These are phyloP conservation scores for Rhinolophus sinicus DNA, from an alignment of 2,113 vertebrate species.

Conservation along the genomic window DNA sequence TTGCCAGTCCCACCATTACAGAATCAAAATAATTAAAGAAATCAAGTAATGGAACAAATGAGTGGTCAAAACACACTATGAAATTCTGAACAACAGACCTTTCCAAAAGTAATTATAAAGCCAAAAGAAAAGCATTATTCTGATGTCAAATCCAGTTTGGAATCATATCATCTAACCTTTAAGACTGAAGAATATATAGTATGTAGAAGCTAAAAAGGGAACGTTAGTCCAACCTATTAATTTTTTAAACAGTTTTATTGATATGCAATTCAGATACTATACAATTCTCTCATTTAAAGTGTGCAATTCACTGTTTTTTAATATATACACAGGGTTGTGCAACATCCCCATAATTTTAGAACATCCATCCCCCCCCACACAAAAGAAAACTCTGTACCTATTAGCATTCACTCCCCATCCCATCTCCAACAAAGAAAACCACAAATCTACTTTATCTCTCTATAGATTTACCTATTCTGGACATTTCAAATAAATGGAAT, in stretches of 20 bases:
- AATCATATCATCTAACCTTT: neutral
- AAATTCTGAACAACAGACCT: neutral
- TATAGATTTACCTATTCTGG: neutral
- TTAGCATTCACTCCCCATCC: neutral
- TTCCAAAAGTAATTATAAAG: slow-evolving; percentile 8
- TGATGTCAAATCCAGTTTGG: neutral
- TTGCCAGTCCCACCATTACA: neutral
- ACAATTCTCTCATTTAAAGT: neutral
- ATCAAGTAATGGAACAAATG: neutral
- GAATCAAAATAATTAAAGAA: slow-evolving; percentile 47
- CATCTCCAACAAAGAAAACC: neutral
- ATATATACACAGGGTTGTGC: neutral
- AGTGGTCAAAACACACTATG: neutral
- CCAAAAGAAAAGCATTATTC: neutral
- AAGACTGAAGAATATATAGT: neutral
- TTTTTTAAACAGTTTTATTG: neutral
- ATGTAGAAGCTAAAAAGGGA: neutral
- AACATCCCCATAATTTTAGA: neutral
- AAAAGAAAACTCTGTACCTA: neutral
- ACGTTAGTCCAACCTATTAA: neutral
- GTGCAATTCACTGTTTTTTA: neutral
- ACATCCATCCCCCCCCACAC: neutral
- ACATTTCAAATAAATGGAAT: neutral
- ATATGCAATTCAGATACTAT: neutral
- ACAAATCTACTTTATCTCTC: neutral